phyloP scores from a whole-genome alignment of 2,888 invertebrate species.

The Timema podura region DNA sequence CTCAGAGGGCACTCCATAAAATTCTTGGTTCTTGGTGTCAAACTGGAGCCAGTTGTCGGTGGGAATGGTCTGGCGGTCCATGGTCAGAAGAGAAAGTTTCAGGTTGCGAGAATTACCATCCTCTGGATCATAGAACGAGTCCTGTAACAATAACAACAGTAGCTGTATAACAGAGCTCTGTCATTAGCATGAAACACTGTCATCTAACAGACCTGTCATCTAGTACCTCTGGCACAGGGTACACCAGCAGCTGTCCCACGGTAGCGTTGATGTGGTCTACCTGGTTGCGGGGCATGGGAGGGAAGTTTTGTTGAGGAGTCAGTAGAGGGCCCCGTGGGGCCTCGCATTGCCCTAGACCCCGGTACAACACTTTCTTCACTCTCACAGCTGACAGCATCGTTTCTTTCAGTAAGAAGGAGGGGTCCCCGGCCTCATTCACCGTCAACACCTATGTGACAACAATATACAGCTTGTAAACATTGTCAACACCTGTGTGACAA shows the following conservation, averaged over 20 bases:
- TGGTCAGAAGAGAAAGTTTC: constrained; percentile 67
- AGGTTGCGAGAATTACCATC: constrained; percentile 72
- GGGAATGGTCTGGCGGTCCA: constrained; percentile 63
- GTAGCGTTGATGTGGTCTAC: constrained; percentile 80
- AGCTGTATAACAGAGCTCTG: too few species aligned
- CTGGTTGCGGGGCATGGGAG: constrained; percentile 77
- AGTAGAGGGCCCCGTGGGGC: constrained; percentile 49
- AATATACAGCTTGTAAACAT: too few species aligned
- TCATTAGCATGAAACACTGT: too few species aligned
- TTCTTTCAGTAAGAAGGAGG: constrained; percentile 56
- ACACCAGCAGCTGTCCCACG: constrained; percentile 75
- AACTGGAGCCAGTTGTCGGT: constrained; percentile 82
- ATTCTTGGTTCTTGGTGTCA: constrained; percentile 81
- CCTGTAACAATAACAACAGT: constrained; percentile 47
- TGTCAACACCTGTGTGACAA: too few species aligned
- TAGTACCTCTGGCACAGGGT: constrained; percentile 70
- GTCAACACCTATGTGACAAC: constrained; percentile 44
- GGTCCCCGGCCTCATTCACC: constrained; percentile 54
- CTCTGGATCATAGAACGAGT: constrained; percentile 87
- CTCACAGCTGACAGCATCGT: constrained; percentile 63
- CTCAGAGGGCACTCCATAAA: constrained; percentile 77
- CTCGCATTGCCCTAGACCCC: constrained; percentile 56
- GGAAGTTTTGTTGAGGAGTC: constrained; percentile 59
- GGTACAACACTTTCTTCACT: constrained; percentile 61
- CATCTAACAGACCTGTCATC: too few species aligned